Conservation (phyloP, 2,113 vertebrate genomes). For the Mustelus asterias region DNA sequence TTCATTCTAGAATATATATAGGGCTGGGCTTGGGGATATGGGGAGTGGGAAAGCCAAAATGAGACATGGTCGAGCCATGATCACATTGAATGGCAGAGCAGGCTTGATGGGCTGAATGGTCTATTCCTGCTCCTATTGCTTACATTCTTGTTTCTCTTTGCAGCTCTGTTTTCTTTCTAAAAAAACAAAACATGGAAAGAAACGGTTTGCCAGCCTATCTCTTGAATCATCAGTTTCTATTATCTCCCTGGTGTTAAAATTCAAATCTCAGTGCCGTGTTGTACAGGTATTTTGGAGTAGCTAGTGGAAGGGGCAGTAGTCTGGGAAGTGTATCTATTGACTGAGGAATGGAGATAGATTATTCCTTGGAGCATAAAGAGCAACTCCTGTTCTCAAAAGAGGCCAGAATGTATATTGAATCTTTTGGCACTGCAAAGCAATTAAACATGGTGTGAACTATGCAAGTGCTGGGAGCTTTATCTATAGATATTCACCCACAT, state of each 20-base stretch:
- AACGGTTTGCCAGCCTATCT: neutral
- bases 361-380: neutral
- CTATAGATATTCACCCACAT: neutral
- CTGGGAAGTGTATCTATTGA: neutral
- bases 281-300: neutral
- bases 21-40: too few relatives aligned
- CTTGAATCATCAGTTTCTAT: too few relatives aligned
- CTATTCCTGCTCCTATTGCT: too few relatives aligned
- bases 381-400: neutral
- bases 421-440: neutral
- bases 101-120: too few relatives aligned
- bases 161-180: too few relatives aligned
- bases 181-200: neutral
- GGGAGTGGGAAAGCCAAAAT: too few relatives aligned
- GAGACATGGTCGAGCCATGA: too few relatives aligned
- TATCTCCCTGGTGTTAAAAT: neutral
- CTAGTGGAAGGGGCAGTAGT: neutral
- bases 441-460: neutral
- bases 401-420: neutral
- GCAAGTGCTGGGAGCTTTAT: neutral
- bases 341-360: too few relatives aligned
- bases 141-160: too few relatives aligned
- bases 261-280: neutral
- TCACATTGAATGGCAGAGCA: too few relatives aligned
- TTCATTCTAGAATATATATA: too few relatives aligned